Conservation (phyloP, 2,888 invertebrate genomes). For the Chloromyia formosa region DNA sequence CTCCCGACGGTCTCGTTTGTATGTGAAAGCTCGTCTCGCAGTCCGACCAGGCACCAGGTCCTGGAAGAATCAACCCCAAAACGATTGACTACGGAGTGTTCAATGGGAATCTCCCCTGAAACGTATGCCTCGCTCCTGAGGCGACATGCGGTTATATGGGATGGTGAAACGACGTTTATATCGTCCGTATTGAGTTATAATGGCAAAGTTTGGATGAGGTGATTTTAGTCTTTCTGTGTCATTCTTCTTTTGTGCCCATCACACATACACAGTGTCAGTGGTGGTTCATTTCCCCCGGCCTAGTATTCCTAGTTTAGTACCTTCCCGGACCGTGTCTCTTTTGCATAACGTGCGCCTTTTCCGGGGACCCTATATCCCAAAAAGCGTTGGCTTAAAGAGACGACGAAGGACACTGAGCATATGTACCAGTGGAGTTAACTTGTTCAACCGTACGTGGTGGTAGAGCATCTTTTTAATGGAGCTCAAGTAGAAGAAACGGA, state of each 20-base stretch:
- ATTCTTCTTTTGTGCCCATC: conserved; percentile 13
- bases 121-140: conserved; percentile 13
- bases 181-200: conserved; percentile 48
- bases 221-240: conserved; percentile 34
- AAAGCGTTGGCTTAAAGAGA: background rate
- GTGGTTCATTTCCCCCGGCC: background rate
- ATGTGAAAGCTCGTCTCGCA: background rate
- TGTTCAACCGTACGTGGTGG: conserved; percentile 6
- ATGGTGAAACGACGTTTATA: conserved; percentile 41
- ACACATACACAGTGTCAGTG: background rate
- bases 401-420: conserved; percentile 6
- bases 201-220: conserved; percentile 47
- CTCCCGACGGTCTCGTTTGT: conserved; percentile 17
- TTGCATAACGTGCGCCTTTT: background rate
- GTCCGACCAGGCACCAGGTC: background rate
- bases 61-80: conserved; percentile 27
- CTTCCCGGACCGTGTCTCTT: background rate
- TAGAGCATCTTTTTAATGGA: conserved; percentile 25
- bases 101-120: conserved; percentile 16
- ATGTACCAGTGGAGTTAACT: conserved; percentile 6
- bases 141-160: conserved; percentile 43
- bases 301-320: background rate
- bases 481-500: conserved; percentile 27
- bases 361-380: background rate
- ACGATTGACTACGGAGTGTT: conserved; percentile 32